These are phyloP conservation scores for Ciconia stormi DNA, from an alignment of 2,113 vertebrate species.

Conservation along the genomic window DNA sequence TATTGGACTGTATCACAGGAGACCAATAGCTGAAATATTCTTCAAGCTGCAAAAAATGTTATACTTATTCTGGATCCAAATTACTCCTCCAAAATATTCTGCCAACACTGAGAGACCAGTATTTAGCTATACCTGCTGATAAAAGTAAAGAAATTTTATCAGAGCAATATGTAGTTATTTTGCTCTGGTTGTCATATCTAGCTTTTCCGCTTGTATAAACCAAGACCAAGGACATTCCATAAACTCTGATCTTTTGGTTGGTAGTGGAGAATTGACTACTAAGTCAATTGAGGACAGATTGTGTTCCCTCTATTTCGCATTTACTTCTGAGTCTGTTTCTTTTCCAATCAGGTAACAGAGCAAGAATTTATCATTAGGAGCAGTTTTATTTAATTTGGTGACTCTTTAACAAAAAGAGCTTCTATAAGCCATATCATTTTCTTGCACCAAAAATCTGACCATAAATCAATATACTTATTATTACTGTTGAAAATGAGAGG, in stretches of 20 bases:
- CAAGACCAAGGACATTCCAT: neutral
- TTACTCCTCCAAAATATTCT: neutral
- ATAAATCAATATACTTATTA: neutral
- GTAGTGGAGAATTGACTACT: neutral
- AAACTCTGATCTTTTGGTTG: neutral
- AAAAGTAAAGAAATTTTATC: neutral
- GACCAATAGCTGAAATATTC: neutral
- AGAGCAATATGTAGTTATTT: neutral
- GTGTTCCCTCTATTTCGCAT: neutral
- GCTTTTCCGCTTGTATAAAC: neutral
- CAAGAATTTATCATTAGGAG: neutral
- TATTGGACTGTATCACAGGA: neutral
- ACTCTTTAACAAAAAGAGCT: neutral
- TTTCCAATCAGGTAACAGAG: neutral
- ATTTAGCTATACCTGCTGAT: neutral
- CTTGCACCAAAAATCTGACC: neutral
- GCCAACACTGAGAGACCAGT: neutral
- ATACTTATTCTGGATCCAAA: neutral
- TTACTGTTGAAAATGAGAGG: neutral
- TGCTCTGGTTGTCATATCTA: neutral
- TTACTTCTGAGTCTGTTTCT: neutral
- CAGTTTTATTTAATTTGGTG: neutral
- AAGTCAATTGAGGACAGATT: neutral
- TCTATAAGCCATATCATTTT: neutral
- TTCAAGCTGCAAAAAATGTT: neutral